Base-by-base conservation (phyloP, 2,888 invertebrate species). In the Lobophora halterata region DNA sequence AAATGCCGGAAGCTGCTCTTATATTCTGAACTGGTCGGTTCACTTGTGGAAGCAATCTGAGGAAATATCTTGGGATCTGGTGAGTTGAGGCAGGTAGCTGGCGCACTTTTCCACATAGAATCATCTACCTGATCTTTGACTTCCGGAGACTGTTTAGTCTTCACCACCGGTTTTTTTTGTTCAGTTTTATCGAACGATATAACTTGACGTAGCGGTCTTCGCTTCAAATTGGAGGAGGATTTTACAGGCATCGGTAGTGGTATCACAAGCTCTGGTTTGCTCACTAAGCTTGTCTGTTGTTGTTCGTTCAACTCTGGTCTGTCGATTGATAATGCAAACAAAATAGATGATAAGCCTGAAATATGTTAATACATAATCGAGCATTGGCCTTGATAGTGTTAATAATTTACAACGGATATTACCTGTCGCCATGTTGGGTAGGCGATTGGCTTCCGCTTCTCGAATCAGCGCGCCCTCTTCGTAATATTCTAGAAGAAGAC, bases 281-380 rank as follows among this genome's bases (percentile, higher is more conserved):
- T 81, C 10, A 75, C 76, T 59, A 80, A 89, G 62, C 61, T 85
- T 36, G 66, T 72, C 65, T 78, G 88, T 65, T 79, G 88, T 56
- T 80, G 79, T 73, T 90, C 88, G 78, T 93, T 95, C 36, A 96
- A 88, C 68, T 95, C 95, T 13, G 92, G 89, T 75, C 95, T 95
- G 83, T 98, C 97, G 44, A 97, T 94, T 64, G 92, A 93, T 68
- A 98, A 91, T 10, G 98, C 98, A 87, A 98, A 98, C 51, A 98
- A 88, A 65, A 98, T 94, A 32, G 96, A 93, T 52, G 93, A 94
- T 69, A 98, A 89, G 51, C 95, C 95, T 94, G 67, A 49, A 85
- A 86, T 52, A 64, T 10, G 31, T 47, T 20, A 39, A 41, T 24
- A 37, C 20, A 29, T 48, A 39, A 46, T 44, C 29, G 34, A 44